A percentile compares a stretch with the other conserved stretches of the same genome.
These are phyloP conservation scores for Dermatophagoides farinae DNA, from an alignment of 1,140 invertebrate genomes.

Conservation along the genomic window DNA sequence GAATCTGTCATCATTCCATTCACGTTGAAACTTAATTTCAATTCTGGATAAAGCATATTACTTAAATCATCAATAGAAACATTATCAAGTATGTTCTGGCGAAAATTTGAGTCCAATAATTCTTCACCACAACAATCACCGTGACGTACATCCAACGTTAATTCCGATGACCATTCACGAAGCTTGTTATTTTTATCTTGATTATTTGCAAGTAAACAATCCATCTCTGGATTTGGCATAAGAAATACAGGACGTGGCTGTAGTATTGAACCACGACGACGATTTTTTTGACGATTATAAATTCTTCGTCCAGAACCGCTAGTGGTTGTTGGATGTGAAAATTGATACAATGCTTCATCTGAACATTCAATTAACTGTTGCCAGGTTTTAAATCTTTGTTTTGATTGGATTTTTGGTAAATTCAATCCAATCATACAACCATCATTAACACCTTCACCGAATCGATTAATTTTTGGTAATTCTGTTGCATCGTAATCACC, in stretches of 20 bases:
- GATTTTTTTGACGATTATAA: background rate
- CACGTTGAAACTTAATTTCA: background rate
- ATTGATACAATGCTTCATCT: slow-evolving; percentile 4
- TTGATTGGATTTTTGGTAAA: background rate
- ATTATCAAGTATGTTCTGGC: background rate
- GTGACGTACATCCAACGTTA: background rate
- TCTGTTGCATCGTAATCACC: background rate
- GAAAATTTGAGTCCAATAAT: background rate
- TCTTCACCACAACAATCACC: background rate
- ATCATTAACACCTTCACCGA: slow-evolving; percentile 7
- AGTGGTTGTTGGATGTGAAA: background rate
- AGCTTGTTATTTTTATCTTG: background rate
- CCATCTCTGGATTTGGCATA: slow-evolving; percentile 1
- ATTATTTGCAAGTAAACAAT: background rate
- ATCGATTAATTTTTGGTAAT: background rate
- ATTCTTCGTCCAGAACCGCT: background rate
- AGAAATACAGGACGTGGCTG: slow-evolving; percentile 5
- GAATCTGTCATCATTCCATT: background rate
- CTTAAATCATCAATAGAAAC: background rate
- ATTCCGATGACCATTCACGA: slow-evolving; percentile 7
- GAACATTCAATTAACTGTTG: background rate
- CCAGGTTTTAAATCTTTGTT: background rate
- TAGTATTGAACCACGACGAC: slow-evolving; percentile 1
- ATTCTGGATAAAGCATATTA: slow-evolving; percentile 6
- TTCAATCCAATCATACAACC: slow-evolving; percentile 2